Percentiles rank a stretch among this genome's conserved stretches.
phyloP scores from a whole-genome alignment of 2,888 invertebrate genomes.

The Troilus luridus region DNA sequence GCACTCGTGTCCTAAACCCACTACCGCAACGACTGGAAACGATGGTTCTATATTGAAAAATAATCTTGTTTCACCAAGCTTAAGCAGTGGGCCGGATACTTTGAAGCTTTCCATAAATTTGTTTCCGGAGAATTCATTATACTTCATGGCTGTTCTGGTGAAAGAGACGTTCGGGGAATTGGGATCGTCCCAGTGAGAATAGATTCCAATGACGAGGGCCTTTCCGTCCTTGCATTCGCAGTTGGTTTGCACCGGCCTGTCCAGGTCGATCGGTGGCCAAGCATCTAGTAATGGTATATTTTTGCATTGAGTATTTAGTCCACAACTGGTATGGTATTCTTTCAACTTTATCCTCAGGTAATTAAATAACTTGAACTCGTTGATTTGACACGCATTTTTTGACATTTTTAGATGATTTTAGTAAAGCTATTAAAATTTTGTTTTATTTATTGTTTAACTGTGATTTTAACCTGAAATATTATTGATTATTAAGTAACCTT shows the following conservation, averaged over 20 bases:
- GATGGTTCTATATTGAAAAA: constrained; percentile 77
- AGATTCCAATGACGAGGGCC: constrained; percentile 62
- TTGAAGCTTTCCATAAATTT: constrained; percentile 63
- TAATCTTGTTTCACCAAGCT: constrained; percentile 73
- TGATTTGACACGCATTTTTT: neutral
- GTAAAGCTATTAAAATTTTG: constrained; percentile 1
- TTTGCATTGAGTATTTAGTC: neutral
- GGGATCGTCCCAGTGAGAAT: constrained; percentile 44
- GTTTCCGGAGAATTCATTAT: constrained; percentile 60
- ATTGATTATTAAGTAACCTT: neutral
- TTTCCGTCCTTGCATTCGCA: constrained; percentile 51
- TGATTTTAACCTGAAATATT: neutral
- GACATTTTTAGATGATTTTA: neutral
- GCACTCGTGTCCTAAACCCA: constrained; percentile 80
- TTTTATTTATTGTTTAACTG: neutral
- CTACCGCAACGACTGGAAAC: constrained; percentile 79
- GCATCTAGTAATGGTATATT: neutral
- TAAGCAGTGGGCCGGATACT: constrained; percentile 71
- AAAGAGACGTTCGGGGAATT: constrained; percentile 57
- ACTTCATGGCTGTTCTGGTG: constrained; percentile 62
- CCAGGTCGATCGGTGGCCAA: constrained; percentile 42
- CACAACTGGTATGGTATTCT: neutral
- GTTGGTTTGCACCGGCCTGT: neutral
- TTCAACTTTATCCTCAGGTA: neutral
- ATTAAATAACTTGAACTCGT: constrained; percentile 1